A percentile compares a stretch with the other conserved stretches of the same genome.
phyloP scores from a whole-genome alignment of 2,797 vertebrate genomes.

The Malacoctenus gilli region DNA sequence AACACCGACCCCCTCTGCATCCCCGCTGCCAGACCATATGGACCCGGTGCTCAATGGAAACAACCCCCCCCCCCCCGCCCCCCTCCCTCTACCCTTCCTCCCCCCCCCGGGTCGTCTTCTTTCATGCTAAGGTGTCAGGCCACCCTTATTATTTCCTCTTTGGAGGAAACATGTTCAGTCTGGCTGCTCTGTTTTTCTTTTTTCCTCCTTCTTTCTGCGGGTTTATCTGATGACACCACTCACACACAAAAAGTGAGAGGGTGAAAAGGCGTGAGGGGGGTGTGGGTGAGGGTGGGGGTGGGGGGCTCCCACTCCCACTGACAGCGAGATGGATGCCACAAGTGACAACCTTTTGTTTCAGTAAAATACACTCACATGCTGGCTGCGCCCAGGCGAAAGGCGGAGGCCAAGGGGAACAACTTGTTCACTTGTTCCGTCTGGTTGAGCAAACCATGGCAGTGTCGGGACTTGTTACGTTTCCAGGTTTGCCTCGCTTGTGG shows the following conservation, averaged over 20 bases:
- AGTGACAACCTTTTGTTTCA: conserved; percentile 75
- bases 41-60: conserved; percentile 40
- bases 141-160: conserved; percentile 60
- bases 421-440: conserved; percentile 74
- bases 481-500: conserved; percentile 46
- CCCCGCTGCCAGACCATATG: conserved; percentile 40
- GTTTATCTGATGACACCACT: conserved; percentile 70
- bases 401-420: conserved; percentile 68
- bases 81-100: too few relatives aligned
- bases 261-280: conserved; percentile 32
- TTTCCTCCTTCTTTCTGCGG: conserved; percentile 5
- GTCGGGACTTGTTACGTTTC: conserved; percentile 60
- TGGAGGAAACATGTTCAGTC: conserved; percentile 49
- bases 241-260: conserved; percentile 52
- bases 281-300: too few relatives aligned
- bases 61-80: conserved; percentile 50
- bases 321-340: conserved; percentile 75
- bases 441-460: conserved; percentile 68
- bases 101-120: conserved; percentile 40
- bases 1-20: conserved; percentile 28
- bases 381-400: conserved; percentile 56
- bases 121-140: conserved; percentile 64
- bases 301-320: too few relatives aligned
- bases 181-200: conserved; percentile 23
- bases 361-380: conserved; percentile 68